phyloP scores from a whole-genome alignment of 2,797 vertebrate genomes.

The Micrastur ruficollis region DNA sequence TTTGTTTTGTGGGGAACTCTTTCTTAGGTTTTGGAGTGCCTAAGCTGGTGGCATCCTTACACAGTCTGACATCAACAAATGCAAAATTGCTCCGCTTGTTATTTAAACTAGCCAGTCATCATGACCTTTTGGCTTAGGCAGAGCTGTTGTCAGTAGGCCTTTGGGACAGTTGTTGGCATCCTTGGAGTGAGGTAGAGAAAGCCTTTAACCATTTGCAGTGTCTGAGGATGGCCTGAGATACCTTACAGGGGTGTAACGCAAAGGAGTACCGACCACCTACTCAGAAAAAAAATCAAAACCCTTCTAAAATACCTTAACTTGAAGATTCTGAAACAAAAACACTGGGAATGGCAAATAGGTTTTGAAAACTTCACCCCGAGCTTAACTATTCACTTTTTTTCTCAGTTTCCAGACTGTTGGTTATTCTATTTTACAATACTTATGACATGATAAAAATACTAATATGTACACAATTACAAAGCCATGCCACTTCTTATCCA shows the following conservation, averaged over 20 bases:
- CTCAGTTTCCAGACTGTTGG: neutral
- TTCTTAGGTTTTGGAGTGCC: neutral
- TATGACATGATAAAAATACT: fast-evolving
- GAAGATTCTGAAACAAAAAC: neutral
- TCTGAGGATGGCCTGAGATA: neutral
- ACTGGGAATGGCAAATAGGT: neutral
- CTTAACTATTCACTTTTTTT: neutral
- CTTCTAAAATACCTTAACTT: neutral
- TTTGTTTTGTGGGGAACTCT: neutral
- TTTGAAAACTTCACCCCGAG: neutral
- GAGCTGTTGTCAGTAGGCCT: neutral
- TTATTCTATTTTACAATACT: neutral
- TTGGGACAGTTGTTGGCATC: neutral
- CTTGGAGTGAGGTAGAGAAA: neutral
- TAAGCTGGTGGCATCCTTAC: neutral
- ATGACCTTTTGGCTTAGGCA: neutral
- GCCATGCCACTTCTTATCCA: neutral
- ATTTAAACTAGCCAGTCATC: neutral
- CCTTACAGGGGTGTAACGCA: neutral
- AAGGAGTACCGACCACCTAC: neutral
- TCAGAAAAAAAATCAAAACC: neutral
- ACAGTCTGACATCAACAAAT: neutral
- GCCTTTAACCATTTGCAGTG: neutral
- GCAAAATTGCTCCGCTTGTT: neutral
- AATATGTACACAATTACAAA: neutral